A percentile compares a stretch with the other conserved stretches of the same genome.
phyloP scores from a whole-genome alignment of 2,888 invertebrate species.

The Limenitis camilla region DNA sequence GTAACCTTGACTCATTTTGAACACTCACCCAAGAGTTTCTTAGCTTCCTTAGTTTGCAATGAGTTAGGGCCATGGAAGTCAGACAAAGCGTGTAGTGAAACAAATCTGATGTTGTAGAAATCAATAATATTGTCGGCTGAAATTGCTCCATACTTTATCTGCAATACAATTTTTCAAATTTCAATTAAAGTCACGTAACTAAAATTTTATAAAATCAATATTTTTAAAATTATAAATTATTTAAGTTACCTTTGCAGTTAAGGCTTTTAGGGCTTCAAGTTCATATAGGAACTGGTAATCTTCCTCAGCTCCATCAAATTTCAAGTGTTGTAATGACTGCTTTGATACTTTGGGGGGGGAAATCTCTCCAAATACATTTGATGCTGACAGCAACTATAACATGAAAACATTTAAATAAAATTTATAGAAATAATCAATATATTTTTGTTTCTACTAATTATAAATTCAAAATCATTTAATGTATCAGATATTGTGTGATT shows the following conservation, averaged over 20 bases:
- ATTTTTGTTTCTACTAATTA: too few relatives aligned
- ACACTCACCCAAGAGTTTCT: slow-evolving; percentile 72
- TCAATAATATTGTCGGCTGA: slow-evolving; percentile 75
- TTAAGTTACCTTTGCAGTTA: slow-evolving; percentile 71
- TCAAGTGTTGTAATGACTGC: slow-evolving; percentile 44
- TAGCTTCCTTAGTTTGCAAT: slow-evolving; percentile 77
- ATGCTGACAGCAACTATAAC: slow-evolving; percentile 52
- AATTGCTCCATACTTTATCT: slow-evolving; percentile 64
- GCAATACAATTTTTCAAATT: slow-evolving; percentile 7
- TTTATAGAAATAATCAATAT: too few relatives aligned
- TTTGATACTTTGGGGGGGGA: slow-evolving; percentile 43
- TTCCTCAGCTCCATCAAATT: slow-evolving; percentile 63
- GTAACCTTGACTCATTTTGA: background rate
- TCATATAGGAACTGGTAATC: slow-evolving; percentile 78
- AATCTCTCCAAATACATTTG: slow-evolving; percentile 51
- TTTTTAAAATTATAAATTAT: background rate
- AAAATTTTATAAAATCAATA: too few relatives aligned
- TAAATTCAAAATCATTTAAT: too few relatives aligned
- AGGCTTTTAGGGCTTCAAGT: slow-evolving; percentile 73
- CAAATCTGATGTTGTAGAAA: slow-evolving; percentile 79
- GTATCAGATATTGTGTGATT: too few relatives aligned
- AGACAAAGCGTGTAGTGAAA: slow-evolving; percentile 76
- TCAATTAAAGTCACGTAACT: too few relatives aligned
- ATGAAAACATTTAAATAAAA: too few relatives aligned
- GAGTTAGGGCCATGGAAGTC: slow-evolving; percentile 80